phyloP scores from a whole-genome alignment of 2,888 invertebrate genomes.

The Tridacna crocea region DNA sequence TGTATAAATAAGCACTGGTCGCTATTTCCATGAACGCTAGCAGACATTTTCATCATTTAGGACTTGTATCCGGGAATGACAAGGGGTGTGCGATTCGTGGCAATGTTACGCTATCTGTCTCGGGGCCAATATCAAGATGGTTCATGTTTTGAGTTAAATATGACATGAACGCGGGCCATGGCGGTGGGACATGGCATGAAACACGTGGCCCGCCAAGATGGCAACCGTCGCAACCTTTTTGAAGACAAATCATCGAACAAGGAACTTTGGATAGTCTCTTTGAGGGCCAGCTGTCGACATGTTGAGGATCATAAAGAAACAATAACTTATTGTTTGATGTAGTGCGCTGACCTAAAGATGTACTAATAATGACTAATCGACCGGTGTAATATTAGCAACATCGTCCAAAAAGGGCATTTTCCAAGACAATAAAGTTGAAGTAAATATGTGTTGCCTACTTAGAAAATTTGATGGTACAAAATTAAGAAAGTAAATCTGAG shows the following conservation, averaged over 20 bases:
- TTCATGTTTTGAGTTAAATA: not conserved
- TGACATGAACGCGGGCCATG: not conserved
- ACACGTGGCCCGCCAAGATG: slow-evolving; percentile 3
- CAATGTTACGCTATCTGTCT: not conserved
- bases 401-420: not conserved
- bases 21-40: too few relatives aligned
- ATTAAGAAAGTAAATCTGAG: too few relatives aligned
- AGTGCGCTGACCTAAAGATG: slow-evolving; percentile 12
- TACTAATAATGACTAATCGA: slow-evolving; percentile 25
- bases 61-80: too few relatives aligned
- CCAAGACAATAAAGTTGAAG: not conserved
- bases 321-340: slow-evolving; percentile 15
- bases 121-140: not conserved
- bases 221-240: not conserved
- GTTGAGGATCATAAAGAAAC: slow-evolving; percentile 14
- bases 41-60: too few relatives aligned
- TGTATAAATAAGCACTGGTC: too few relatives aligned
- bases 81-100: not conserved
- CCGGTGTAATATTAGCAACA: slow-evolving; percentile 11
- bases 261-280: not conserved
- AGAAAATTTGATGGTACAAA: too few relatives aligned
- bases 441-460: too few relatives aligned
- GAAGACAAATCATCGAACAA: not conserved
- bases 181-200: slow-evolving; percentile 4
- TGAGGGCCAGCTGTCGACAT: slow-evolving; percentile 24